These are phyloP conservation scores for Periplaneta americana DNA, from an alignment of 1,140 invertebrate genomes.

Conservation along the genomic window DNA sequence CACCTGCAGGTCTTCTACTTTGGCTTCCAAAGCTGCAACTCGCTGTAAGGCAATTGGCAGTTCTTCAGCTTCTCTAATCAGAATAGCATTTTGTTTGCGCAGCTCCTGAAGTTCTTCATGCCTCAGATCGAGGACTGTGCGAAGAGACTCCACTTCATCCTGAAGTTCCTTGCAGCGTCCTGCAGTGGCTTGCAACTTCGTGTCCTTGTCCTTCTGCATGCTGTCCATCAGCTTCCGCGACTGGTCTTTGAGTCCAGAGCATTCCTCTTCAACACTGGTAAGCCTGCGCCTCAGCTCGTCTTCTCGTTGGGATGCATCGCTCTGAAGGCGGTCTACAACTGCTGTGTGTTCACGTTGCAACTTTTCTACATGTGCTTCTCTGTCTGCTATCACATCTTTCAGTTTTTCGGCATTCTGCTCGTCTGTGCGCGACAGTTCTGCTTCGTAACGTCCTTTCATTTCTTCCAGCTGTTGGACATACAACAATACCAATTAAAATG, in stretches of 20 bases:
- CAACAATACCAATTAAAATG: neutral
- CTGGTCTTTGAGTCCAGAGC: constrained; percentile 27
- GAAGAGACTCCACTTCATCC: constrained; percentile 65
- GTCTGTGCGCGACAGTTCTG: constrained; percentile 28
- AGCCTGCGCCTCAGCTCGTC: constrained; percentile 30
- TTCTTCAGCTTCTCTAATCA: constrained; percentile 47
- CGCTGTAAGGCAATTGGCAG: constrained; percentile 47
- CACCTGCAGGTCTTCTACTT: constrained; percentile 61
- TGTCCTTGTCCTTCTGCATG: constrained; percentile 31
- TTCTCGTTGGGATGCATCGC: constrained; percentile 25
- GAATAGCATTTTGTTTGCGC: constrained; percentile 52
- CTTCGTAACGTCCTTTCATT: constrained; percentile 15
- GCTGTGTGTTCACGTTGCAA: constrained; percentile 23
- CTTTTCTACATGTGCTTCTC: constrained; percentile 27
- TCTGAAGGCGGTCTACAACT: constrained; percentile 12
- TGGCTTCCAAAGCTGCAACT: constrained; percentile 50
- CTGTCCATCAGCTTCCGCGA: constrained; percentile 24
- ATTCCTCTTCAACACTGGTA: constrained; percentile 25
- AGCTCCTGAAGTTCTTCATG: constrained; percentile 64
- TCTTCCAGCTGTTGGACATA: neutral
- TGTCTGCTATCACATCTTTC: constrained; percentile 27
- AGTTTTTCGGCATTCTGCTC: constrained; percentile 27
- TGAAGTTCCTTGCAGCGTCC: constrained; percentile 38
- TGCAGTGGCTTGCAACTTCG: constrained; percentile 31
- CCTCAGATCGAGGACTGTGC: constrained; percentile 68